phyloP scores from a whole-genome alignment of 2,113 vertebrate genomes.

The Opisthocomus hoazin region DNA sequence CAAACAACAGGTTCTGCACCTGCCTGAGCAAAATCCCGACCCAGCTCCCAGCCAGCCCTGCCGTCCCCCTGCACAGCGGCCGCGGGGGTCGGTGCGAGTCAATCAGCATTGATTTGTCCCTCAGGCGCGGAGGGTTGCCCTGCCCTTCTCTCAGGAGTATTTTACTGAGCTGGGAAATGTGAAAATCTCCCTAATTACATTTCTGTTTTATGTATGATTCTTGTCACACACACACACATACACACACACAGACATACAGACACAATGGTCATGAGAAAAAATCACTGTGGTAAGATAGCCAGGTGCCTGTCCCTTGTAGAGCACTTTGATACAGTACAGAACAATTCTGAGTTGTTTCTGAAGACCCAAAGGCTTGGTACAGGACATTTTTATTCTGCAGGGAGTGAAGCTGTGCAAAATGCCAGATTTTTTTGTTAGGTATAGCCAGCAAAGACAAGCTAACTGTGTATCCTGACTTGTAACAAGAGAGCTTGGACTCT shows the following conservation, averaged over 20 bases:
- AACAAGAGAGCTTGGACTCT: background rate
- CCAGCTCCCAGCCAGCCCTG: background rate
- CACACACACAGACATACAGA: background rate
- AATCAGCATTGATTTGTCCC: background rate
- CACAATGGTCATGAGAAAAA: background rate
- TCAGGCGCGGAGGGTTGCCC: background rate
- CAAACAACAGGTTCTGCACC: constrained; percentile 75
- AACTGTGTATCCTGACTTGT: background rate
- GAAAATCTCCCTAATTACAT: constrained; percentile 29
- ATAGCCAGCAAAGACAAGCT: background rate
- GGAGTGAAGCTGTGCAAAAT: background rate
- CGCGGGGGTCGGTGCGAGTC: background rate
- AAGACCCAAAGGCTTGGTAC: background rate
- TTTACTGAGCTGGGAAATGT: background rate
- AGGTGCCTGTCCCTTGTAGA: background rate
- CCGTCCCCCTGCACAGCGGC: background rate
- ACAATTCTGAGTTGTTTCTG: background rate
- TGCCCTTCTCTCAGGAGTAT: background rate
- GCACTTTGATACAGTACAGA: background rate
- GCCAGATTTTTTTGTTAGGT: background rate
- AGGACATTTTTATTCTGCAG: background rate
- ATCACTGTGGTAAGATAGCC: background rate
- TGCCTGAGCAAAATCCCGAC: constrained; percentile 51
- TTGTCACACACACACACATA: background rate
- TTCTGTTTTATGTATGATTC: background rate